phyloP scores from a whole-genome alignment of 2,797 vertebrate genomes.

The Dryobates pubescens region DNA sequence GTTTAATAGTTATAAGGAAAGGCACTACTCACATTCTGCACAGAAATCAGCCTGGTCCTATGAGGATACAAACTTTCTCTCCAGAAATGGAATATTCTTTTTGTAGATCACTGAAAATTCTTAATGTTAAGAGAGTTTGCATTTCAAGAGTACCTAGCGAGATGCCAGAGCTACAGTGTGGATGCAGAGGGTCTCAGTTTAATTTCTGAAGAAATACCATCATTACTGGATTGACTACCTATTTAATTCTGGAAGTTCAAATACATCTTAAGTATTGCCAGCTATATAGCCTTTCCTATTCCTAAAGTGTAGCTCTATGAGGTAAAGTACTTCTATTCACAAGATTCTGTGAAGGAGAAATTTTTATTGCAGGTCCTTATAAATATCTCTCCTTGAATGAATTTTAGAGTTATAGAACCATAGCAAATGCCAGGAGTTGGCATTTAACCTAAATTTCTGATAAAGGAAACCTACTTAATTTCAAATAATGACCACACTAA shows the following conservation, averaged over 20 bases:
- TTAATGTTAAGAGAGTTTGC: not conserved
- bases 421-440: conserved; percentile 17
- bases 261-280: not conserved
- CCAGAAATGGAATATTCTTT: not conserved
- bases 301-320: not conserved
- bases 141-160: not conserved
- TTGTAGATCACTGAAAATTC: not conserved
- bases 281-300: not conserved
- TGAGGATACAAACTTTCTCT: not conserved
- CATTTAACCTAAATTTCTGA: conserved; percentile 34
- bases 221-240: not conserved
- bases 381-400: conserved; percentile 13
- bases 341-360: not conserved
- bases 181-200: not conserved
- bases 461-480: conserved; percentile 24
- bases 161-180: not conserved
- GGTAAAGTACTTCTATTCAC: not conserved
- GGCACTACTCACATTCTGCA: not conserved
- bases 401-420: conserved; percentile 34
- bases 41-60: not conserved
- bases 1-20: not conserved
- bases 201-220: not conserved
- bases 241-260: not conserved
- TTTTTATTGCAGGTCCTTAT: not conserved
- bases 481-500: conserved; percentile 11